Evolutionary conservation across 1,140 invertebrate genomes (phyloP).

Genomic region (Protaetia brevitarsis): DNA sequence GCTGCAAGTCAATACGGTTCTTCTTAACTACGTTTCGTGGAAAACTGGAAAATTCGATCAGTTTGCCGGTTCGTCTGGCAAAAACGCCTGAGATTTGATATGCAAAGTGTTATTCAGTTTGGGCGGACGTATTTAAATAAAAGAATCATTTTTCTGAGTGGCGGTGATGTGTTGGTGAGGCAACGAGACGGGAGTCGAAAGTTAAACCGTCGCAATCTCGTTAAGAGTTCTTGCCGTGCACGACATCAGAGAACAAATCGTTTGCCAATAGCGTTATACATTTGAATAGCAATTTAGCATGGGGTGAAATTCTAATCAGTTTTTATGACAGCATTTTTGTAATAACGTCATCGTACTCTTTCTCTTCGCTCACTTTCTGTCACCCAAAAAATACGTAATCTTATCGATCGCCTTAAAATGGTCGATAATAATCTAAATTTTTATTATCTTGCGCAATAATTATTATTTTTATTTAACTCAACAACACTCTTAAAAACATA

Average conservation of each 20-base stretch:
- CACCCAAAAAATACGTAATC: background rate
- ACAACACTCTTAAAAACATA: too few species aligned
- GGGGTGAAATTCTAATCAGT: conserved; percentile 48
- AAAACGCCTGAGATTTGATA: background rate
- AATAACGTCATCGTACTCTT: conserved; percentile 24
- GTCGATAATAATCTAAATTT: background rate
- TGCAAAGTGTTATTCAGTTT: background rate
- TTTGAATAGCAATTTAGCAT: conserved; percentile 48
- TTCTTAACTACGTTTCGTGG: too few species aligned
- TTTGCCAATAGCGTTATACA: conserved; percentile 47
- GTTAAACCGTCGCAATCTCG: conserved; percentile 42
- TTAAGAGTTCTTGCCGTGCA: conserved; percentile 36
- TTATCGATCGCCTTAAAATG: background rate
- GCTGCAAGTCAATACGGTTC: too few species aligned
- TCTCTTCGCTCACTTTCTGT: conserved; percentile 4
- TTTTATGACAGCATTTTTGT: conserved; percentile 40
- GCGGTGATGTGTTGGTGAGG: conserved; percentile 1
- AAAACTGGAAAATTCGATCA: too few species aligned
- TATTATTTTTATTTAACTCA: too few species aligned
- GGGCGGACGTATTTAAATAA: conserved; percentile 43
- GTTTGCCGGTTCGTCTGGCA: too few species aligned
- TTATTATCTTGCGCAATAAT: too few species aligned
- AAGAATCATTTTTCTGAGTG: conserved; percentile 46
- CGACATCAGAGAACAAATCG: conserved; percentile 47
- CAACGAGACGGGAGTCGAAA: conserved; percentile 29